Evolutionary conservation across 2,113 vertebrate species (phyloP).

Genomic region (Chloroceryle aenea): DNA sequence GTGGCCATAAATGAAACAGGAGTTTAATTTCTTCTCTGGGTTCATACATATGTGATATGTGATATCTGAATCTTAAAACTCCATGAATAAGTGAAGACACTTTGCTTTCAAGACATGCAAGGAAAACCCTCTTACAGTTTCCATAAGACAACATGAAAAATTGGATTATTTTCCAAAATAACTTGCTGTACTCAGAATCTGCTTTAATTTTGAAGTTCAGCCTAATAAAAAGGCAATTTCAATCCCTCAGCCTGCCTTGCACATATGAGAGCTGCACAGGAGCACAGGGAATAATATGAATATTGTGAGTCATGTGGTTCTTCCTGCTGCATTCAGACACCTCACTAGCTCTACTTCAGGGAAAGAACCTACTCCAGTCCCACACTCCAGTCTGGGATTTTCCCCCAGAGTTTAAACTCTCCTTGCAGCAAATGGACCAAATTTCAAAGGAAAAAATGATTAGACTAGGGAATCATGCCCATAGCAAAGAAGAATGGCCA

Average conservation of each 20-base stretch:
- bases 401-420: neutral
- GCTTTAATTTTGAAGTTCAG: neutral
- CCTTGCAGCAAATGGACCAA: neutral
- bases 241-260: neutral
- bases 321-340: neutral
- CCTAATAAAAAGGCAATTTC: neutral
- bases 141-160: neutral
- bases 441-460: neutral
- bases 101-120: neutral
- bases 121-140: neutral
- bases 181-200: neutral
- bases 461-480: neutral
- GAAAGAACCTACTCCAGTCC: neutral
- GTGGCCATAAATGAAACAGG: neutral
- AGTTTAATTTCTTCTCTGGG: neutral
- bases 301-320: neutral
- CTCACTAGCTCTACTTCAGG: neutral
- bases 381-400: neutral
- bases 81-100: neutral
- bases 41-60: neutral
- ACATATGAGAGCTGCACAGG: neutral
- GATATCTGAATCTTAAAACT: neutral
- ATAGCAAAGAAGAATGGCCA: neutral
- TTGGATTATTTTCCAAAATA: neutral
- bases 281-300: neutral